Evolutionary conservation across 2,113 vertebrate species (phyloP).

Genomic region (Ploceus nigricollis): DNA sequence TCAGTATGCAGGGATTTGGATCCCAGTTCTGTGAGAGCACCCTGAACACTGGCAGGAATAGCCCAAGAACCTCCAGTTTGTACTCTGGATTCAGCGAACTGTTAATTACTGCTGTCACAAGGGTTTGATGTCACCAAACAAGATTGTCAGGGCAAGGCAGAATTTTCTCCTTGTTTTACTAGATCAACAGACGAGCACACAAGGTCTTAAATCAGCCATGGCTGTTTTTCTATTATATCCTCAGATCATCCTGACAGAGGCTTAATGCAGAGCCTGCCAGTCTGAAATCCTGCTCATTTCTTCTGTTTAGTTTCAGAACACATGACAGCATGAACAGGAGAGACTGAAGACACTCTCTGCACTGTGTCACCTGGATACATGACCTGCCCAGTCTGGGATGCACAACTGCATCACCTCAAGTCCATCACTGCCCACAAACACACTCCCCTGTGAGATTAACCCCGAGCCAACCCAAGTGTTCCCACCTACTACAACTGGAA

Average conservation of each 20-base stretch:
- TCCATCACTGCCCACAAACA: not conserved
- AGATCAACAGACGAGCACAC: not conserved
- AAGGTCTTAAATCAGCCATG: not conserved
- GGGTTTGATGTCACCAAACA: not conserved
- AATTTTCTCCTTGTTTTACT: not conserved
- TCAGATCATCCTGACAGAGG: not conserved
- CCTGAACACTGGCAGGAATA: not conserved
- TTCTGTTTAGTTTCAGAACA: not conserved
- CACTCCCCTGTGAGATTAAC: not conserved
- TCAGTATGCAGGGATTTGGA: not conserved
- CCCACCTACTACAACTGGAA: not conserved
- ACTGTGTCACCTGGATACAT: not conserved
- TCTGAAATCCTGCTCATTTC: not conserved
- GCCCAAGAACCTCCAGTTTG: not conserved
- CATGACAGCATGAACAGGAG: not conserved
- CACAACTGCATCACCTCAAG: not conserved
- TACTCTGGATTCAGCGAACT: not conserved
- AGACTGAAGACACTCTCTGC: not conserved
- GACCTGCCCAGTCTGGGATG: not conserved
- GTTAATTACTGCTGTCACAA: not conserved
- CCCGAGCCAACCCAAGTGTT: not conserved
- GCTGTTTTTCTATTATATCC: not conserved
- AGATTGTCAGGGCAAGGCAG: not conserved
- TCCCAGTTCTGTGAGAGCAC: fast-evolving
- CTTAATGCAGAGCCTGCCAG: not conserved